Percentiles rank a stretch among this genome's conserved stretches.
These are phyloP conservation scores for Anisognathus igniventris DNA, from an alignment of 2,797 vertebrate species.

Conservation along the genomic window DNA sequence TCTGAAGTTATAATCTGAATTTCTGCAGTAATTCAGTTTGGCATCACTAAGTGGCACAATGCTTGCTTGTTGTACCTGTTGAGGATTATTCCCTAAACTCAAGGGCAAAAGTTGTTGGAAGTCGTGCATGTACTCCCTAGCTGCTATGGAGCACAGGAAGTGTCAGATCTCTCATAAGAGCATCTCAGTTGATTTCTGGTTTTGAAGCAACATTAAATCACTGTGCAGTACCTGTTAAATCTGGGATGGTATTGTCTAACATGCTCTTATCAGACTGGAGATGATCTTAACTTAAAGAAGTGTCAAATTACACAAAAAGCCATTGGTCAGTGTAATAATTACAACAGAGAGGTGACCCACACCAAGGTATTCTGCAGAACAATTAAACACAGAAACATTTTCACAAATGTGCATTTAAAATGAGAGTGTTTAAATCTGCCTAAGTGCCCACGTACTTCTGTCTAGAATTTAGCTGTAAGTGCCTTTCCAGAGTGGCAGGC, in stretches of 20 bases:
- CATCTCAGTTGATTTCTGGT: not conserved
- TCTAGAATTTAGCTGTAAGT: not conserved
- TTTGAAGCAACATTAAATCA: not conserved
- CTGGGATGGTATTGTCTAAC: not conserved
- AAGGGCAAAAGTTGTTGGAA: not conserved
- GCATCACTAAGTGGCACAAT: not conserved
- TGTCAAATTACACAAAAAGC: not conserved
- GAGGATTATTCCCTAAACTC: not conserved
- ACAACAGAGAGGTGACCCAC: not conserved
- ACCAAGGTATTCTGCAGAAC: not conserved
- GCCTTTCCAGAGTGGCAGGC: not conserved
- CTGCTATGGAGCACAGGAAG: not conserved
- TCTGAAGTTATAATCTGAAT: not conserved
- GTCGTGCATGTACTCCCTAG: fast-evolving
- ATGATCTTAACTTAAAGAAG: not conserved
- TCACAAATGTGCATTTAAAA: not conserved
- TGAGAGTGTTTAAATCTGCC: not conserved
- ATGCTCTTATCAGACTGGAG: not conserved
- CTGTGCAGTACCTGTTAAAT: not conserved
- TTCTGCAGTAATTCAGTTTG: not conserved
- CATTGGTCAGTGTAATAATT: not conserved
- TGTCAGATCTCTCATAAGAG: not conserved
- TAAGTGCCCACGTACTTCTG: not conserved
- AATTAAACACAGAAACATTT: not conserved
- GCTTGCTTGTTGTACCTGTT: not conserved